These are phyloP conservation scores for Myotis vivesi DNA, from an alignment of 2,797 vertebrate genomes.

Conservation along the genomic window DNA sequence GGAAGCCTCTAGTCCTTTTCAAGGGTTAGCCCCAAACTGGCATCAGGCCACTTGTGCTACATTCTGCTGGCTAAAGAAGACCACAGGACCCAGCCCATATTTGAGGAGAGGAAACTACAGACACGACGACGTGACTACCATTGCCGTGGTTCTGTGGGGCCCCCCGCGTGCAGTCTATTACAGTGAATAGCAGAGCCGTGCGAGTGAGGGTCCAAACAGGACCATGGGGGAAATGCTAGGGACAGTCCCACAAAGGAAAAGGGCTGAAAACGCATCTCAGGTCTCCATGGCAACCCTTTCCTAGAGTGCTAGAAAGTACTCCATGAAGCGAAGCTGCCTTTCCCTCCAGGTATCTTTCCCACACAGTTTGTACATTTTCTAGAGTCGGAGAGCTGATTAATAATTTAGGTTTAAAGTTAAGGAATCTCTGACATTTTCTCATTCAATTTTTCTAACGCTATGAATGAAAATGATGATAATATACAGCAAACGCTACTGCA, in stretches of 20 bases:
- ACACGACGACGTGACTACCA: fast-evolving
- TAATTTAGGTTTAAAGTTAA: slow-evolving; percentile 46
- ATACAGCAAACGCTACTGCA: background rate
- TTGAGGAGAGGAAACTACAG: background rate
- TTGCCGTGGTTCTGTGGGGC: fast-evolving
- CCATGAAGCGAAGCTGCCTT: background rate
- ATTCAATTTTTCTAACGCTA: background rate
- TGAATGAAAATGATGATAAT: slow-evolving; percentile 28
- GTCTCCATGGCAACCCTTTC: background rate
- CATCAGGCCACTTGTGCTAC: no score
- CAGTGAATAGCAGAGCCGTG: background rate
- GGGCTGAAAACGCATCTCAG: background rate
- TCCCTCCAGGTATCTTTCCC: background rate
- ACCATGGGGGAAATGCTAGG: background rate
- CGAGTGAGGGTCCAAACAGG: background rate
- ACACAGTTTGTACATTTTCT: background rate
- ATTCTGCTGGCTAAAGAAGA: background rate
- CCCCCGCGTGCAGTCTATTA: background rate
- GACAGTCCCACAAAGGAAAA: background rate
- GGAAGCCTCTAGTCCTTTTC: background rate
- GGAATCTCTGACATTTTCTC: background rate
- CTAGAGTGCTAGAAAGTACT: background rate
- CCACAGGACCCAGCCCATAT: background rate
- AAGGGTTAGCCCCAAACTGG: background rate
- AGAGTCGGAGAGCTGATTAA: background rate